Conservation (phyloP, 2,888 invertebrate genomes). For the Meliscaeva auricollis region DNA sequence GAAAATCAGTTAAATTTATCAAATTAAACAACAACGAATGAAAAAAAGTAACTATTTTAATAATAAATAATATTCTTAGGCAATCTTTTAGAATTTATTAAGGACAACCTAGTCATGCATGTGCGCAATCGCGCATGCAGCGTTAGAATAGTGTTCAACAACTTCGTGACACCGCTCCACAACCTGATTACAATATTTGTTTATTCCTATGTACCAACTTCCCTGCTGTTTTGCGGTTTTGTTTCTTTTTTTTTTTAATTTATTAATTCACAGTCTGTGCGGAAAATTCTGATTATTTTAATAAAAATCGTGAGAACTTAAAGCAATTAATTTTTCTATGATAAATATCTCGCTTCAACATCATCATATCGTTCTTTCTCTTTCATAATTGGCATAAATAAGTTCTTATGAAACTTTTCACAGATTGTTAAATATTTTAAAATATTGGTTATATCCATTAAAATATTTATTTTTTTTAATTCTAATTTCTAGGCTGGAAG, state of each 20-base stretch:
- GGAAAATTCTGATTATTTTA: slow-evolving; percentile 51
- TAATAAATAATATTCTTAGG: slow-evolving; percentile 65
- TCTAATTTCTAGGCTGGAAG: slow-evolving; percentile 88
- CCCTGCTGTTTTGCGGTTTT: slow-evolving; percentile 38
- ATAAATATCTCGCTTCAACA: slow-evolving; percentile 41
- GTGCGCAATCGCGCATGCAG: slow-evolving; percentile 57
- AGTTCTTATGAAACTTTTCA: neutral
- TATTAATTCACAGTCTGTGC: slow-evolving; percentile 30
- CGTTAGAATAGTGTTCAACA: slow-evolving; percentile 32
- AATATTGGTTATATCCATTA: neutral
- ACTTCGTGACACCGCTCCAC: slow-evolving; percentile 60
- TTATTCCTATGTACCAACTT: slow-evolving; percentile 26
- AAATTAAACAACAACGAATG: neutral
- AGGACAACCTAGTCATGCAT: slow-evolving; percentile 73
- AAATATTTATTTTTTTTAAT: neutral
- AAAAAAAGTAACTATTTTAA: slow-evolving; percentile 13
- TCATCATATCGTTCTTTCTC: neutral
- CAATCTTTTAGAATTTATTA: slow-evolving; percentile 65
- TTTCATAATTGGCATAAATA: slow-evolving; percentile 2
- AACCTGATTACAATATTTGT: slow-evolving; percentile 60
- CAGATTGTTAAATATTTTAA: neutral
- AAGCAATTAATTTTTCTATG: slow-evolving; percentile 69
- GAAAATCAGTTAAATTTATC: neutral
- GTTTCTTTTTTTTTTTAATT: neutral
- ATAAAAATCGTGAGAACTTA: slow-evolving; percentile 64